phyloP scores from a whole-genome alignment of 2,113 vertebrate genomes.

The Ptychochromis oligacanthus region DNA sequence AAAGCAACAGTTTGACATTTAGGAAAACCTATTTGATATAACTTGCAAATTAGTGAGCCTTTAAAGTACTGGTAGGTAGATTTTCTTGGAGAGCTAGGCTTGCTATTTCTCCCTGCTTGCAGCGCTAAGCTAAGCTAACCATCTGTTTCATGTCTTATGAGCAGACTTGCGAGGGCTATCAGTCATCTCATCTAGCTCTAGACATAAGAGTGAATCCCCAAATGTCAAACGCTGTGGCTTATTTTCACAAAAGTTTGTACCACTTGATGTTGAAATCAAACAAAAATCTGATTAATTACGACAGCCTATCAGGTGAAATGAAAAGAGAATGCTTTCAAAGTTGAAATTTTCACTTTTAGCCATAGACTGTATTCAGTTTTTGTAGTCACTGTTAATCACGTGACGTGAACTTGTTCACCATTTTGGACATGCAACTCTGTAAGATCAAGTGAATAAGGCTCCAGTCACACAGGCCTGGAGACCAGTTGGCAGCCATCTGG shows the following conservation, averaged over 20 bases:
- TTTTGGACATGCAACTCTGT: neutral
- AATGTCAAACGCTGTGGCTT: neutral
- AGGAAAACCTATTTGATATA: neutral
- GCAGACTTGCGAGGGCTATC: neutral
- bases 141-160: neutral
- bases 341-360: neutral
- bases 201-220: neutral
- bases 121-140: neutral
- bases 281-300: neutral
- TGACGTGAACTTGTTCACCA: neutral
- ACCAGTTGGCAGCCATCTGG: too few relatives aligned
- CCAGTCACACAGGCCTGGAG: neutral
- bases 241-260: neutral
- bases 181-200: neutral
- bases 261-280: neutral
- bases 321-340: neutral
- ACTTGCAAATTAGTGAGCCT: neutral
- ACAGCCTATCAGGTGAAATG: neutral
- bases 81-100: neutral
- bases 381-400: neutral
- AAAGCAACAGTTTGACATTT: conserved; percentile 5
- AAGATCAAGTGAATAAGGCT: too few relatives aligned
- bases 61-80: neutral
- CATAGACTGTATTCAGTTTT: neutral
- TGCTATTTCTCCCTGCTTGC: neutral